Evolutionary conservation across 1,140 invertebrate genomes (phyloP).

Genomic region (Anadara kagoshimensis): DNA sequence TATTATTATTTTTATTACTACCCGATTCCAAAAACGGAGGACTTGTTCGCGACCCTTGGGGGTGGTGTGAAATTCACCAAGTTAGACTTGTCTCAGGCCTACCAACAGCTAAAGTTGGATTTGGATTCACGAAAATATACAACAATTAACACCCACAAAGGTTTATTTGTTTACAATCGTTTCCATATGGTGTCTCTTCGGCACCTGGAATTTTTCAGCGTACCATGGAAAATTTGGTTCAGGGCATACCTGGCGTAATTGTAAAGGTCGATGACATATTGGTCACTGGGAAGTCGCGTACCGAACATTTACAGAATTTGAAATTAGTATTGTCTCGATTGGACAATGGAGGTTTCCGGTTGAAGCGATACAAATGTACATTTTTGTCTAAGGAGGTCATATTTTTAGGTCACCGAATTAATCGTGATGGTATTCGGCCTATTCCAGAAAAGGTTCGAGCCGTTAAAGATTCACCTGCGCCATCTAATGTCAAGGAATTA

Average conservation of each 20-base stretch:
- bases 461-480: constrained; percentile 46
- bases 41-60: constrained; percentile 55
- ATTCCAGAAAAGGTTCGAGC: constrained; percentile 52
- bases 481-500: constrained; percentile 17
- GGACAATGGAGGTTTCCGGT: constrained; percentile 65
- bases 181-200: constrained; percentile 72
- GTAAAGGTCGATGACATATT: constrained; percentile 43
- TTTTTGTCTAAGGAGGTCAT: constrained; percentile 55
- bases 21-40: constrained; percentile 62
- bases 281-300: constrained; percentile 21
- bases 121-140: constrained; percentile 36
- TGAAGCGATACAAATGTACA: constrained; percentile 70
- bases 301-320: constrained; percentile 36
- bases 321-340: constrained; percentile 23
- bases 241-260: constrained; percentile 33
- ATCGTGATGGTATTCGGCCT: constrained; percentile 44
- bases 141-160: constrained; percentile 54
- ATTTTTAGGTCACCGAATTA: constrained; percentile 67
- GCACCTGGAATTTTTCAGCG: constrained; percentile 75
- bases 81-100: constrained; percentile 55
- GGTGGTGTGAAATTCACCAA: constrained; percentile 61
- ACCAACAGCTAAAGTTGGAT: constrained; percentile 50
- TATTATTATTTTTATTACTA: no score
- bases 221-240: constrained; percentile 71
- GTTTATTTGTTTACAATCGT: constrained; percentile 48